phyloP scores from a whole-genome alignment of 2,797 vertebrate species.

The Zalophus californianus region DNA sequence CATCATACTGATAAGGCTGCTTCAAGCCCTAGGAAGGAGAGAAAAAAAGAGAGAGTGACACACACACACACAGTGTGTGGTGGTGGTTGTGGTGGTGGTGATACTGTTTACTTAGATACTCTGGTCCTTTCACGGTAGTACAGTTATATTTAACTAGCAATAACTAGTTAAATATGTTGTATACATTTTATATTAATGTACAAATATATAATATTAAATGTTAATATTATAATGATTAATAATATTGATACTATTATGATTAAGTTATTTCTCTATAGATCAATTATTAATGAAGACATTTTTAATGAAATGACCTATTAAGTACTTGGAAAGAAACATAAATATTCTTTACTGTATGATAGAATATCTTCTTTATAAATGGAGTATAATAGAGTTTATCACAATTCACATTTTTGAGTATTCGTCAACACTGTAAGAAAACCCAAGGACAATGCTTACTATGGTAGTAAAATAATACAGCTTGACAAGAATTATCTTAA shows the following conservation, averaged over 20 bases:
- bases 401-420: not conserved
- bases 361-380: conserved; percentile 17
- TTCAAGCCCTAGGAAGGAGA: conserved; percentile 18
- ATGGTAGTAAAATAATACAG: not conserved
- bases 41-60: too few species aligned
- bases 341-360: not conserved
- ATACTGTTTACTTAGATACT: not conserved
- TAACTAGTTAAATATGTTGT: not conserved
- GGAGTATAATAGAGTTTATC: not conserved
- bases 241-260: not conserved
- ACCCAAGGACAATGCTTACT: not conserved
- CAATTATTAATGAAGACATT: conserved; percentile 34
- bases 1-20: conserved; percentile 52
- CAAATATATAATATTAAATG: not conserved
- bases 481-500: conserved; percentile 14
- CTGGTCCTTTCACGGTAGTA: not conserved
- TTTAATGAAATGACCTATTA: not conserved
- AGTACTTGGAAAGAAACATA: not conserved
- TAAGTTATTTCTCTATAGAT: conserved; percentile 2
- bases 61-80: not conserved
- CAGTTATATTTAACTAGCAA: not conserved
- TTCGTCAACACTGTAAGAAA: not conserved
- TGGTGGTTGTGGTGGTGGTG: not conserved
- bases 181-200: not conserved
- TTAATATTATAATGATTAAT: not conserved